These are phyloP conservation scores for Tetranychus piercei DNA, from an alignment of 2,888 invertebrate species.

Conservation along the genomic window DNA sequence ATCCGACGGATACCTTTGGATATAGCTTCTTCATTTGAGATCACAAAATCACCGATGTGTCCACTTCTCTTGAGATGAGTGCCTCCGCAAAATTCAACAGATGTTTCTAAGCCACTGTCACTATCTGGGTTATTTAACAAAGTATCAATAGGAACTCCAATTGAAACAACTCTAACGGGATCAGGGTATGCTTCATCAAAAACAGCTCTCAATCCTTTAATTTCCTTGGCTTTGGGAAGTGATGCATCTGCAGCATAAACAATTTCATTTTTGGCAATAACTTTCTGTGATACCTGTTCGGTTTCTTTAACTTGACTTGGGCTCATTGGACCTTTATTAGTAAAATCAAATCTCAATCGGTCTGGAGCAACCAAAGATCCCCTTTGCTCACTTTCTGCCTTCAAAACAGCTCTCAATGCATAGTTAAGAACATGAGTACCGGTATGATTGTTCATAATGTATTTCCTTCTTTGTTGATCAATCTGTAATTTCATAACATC, in stretches of 20 bases:
- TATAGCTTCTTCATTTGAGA: slow-evolving; percentile 93
- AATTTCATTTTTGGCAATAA: slow-evolving; percentile 53
- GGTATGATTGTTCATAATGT: slow-evolving; percentile 97
- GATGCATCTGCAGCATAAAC: slow-evolving; percentile 74
- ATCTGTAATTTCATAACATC: slow-evolving; percentile 62
- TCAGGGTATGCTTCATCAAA: slow-evolving; percentile 98
- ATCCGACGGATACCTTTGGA: slow-evolving; percentile 94
- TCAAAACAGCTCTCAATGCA: slow-evolving; percentile 69
- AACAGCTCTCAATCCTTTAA: slow-evolving; percentile 81
- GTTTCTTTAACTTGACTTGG: slow-evolving; percentile 64
- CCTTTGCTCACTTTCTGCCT: slow-evolving; percentile 77
- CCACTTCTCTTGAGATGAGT: slow-evolving; percentile 79
- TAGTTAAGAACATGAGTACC: slow-evolving; percentile 94
- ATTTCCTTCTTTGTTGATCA: slow-evolving; percentile 59
- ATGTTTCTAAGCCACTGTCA: slow-evolving; percentile 57
- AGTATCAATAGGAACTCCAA: slow-evolving; percentile 77
- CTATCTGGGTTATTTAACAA: slow-evolving; percentile 68
- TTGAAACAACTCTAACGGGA: slow-evolving; percentile 65
- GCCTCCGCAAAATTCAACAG: slow-evolving; percentile 98
- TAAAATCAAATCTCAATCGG: slow-evolving; percentile 88
- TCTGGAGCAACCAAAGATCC: slow-evolving; percentile 96
- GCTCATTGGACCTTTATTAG: slow-evolving; percentile 76
- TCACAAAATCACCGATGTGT: slow-evolving; percentile 68
- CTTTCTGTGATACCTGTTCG: slow-evolving; percentile 56
- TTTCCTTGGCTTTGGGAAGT: slow-evolving; percentile 67